Evolutionary conservation across 64 coral and sea anemone species (phyloP).

Genomic region (Trachythela sp.): DNA sequence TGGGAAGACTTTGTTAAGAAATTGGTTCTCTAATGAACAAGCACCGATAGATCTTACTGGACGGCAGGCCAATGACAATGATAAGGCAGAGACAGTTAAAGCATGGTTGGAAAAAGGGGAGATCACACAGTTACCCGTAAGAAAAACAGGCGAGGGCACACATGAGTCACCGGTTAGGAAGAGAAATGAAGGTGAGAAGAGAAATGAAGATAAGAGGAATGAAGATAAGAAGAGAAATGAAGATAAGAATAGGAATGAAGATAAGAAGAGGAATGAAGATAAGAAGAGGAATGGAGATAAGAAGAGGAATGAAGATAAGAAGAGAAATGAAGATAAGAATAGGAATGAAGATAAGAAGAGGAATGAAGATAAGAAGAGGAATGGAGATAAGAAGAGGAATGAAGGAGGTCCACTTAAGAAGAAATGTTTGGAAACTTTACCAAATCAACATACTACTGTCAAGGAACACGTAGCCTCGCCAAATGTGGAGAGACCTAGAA

Average conservation of each 20-base stretch:
- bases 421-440: neutral
- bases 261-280: neutral
- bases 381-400: neutral
- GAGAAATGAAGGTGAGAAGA: too few species aligned
- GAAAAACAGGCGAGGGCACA: too few species aligned
- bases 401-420: neutral
- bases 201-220: neutral
- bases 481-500: neutral
- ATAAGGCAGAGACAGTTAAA: neutral
- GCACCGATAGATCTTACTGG: constrained; percentile 20
- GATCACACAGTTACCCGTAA: neutral
- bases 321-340: neutral
- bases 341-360: neutral
- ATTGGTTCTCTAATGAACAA: constrained; percentile 57
- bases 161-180: too few species aligned
- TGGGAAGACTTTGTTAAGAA: constrained; percentile 56
- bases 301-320: neutral
- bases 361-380: neutral
- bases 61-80: neutral
- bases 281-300: neutral
- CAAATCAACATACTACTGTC: neutral
- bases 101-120: neutral
- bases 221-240: neutral
- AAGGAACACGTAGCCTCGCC: neutral
- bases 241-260: neutral